A percentile compares a stretch with the other conserved stretches of the same genome.
Evolutionary conservation across 2,888 invertebrate genomes (phyloP).

Genomic region (Drosophila algonquin): DNA sequence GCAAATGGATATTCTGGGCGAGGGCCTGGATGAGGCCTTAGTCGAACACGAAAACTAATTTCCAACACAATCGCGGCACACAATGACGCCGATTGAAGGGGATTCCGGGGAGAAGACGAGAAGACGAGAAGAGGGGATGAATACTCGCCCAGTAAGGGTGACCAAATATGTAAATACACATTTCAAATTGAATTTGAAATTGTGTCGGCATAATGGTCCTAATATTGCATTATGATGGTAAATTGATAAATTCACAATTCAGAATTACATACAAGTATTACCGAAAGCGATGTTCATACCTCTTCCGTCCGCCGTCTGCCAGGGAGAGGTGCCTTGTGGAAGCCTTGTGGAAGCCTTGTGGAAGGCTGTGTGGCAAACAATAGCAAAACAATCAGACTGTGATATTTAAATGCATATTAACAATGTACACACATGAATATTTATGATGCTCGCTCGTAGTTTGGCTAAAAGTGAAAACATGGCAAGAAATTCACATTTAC

Average conservation of each 20-base stretch:
- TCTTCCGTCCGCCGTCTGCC: not conserved
- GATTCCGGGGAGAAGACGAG: not conserved
- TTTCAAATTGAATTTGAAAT: conserved; percentile 71
- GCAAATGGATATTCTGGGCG: not conserved
- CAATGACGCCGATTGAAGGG: not conserved
- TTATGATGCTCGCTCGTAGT: conserved; percentile 30
- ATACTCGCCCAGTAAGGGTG: not conserved
- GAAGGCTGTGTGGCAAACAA: conserved; percentile 49
- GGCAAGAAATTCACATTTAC: not conserved
- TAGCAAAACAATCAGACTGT: conserved; percentile 45
- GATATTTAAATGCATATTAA: conserved; percentile 52
- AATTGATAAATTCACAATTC: conserved; percentile 73
- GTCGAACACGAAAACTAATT: conserved; percentile 36
- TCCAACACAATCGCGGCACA: conserved; percentile 25
- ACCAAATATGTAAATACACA: conserved; percentile 63
- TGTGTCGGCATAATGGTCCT: conserved; percentile 62
- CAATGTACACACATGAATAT: conserved; percentile 28
- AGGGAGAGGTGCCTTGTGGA: not conserved
- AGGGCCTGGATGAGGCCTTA: conserved; percentile 15
- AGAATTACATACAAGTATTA: conserved; percentile 63
- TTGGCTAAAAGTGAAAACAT: conserved; percentile 9
- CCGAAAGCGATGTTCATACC: conserved; percentile 12
- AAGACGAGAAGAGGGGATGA: not conserved
- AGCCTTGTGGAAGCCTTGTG: conserved; percentile 11
- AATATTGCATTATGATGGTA: conserved; percentile 67